Conservation (phyloP, 2,113 vertebrate species). For the Lophura nycthemera region DNA sequence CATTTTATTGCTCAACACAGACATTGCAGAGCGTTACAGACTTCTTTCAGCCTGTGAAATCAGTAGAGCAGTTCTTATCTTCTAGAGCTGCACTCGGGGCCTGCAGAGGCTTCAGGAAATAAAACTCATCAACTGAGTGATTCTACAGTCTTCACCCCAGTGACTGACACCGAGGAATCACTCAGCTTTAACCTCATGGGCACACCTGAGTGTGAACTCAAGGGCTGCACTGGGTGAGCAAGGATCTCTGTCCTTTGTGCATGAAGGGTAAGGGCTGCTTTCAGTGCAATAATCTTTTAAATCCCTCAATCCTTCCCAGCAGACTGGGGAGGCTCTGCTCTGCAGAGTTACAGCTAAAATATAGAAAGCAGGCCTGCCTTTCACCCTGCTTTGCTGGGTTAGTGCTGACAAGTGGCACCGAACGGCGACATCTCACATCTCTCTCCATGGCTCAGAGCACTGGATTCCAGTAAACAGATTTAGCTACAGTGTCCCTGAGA, state of each 20-base stretch:
- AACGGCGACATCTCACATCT: not conserved
- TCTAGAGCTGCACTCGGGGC: not conserved
- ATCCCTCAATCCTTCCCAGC: not conserved
- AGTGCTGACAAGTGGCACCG: conserved; percentile 36
- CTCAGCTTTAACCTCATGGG: not conserved
- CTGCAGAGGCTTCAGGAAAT: not conserved
- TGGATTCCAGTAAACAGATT: conserved; percentile 13
- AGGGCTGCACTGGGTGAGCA: not conserved
- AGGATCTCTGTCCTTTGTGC: not conserved
- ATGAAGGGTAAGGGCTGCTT: no score
- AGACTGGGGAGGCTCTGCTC: not conserved
- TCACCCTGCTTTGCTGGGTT: not conserved
- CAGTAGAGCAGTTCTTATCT: not conserved
- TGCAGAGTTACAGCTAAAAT: not conserved
- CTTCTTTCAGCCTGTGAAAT: not conserved
- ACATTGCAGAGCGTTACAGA: not conserved
- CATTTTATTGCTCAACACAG: not conserved
- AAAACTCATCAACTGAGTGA: not conserved
- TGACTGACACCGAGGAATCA: not conserved
- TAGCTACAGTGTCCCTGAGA: not conserved
- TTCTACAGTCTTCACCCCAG: not conserved
- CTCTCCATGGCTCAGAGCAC: not conserved
- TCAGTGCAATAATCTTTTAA: not conserved
- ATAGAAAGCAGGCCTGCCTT: not conserved
- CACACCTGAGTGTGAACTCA: not conserved